These are phyloP conservation scores for Rhizoglyphus robini DNA, from an alignment of 1,140 invertebrate species.

Conservation along the genomic window DNA sequence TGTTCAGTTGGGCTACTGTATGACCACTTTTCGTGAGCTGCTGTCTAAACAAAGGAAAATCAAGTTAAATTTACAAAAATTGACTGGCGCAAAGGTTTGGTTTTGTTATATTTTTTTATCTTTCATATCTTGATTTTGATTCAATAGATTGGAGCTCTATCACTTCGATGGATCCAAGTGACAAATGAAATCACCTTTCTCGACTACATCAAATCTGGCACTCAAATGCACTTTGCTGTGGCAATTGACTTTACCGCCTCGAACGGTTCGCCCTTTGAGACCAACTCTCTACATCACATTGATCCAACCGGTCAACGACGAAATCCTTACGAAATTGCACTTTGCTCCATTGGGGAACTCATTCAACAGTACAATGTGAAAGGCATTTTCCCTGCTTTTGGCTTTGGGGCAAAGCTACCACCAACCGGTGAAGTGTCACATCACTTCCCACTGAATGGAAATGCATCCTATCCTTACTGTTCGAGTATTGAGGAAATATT, in stretches of 20 bases:
- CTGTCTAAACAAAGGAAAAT: no score
- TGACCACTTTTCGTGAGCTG: slow-evolving; percentile 19
- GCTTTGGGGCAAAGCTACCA: slow-evolving; percentile 24
- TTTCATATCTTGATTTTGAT: no score
- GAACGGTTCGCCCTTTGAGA: slow-evolving; percentile 46
- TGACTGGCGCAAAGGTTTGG: no score
- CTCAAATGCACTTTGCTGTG: slow-evolving; percentile 46
- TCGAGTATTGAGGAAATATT: slow-evolving; percentile 35
- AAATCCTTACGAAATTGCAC: slow-evolving; percentile 47
- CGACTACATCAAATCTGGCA: slow-evolving; percentile 27
- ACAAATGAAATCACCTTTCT: slow-evolving; percentile 21
- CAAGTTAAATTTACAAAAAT: no score
- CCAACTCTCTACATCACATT: slow-evolving; percentile 43
- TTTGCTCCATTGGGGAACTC: slow-evolving; percentile 46
- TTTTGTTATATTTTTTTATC: no score
- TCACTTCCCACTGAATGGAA: slow-evolving; percentile 25
- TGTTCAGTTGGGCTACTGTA: slow-evolving; percentile 17
- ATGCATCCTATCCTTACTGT: slow-evolving; percentile 29
- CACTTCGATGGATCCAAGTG: not conserved
- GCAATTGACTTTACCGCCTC: slow-evolving; percentile 56
- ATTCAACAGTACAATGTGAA: slow-evolving; percentile 46
- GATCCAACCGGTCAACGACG: slow-evolving; percentile 27
- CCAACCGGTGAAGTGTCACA: slow-evolving; percentile 28
- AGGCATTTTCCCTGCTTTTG: slow-evolving; percentile 23
- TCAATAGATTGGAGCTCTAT: no score